Percentiles rank a stretch among this genome's conserved stretches.
Conservation (phyloP, 2,888 invertebrate species). For the Aporophyla nigra region DNA sequence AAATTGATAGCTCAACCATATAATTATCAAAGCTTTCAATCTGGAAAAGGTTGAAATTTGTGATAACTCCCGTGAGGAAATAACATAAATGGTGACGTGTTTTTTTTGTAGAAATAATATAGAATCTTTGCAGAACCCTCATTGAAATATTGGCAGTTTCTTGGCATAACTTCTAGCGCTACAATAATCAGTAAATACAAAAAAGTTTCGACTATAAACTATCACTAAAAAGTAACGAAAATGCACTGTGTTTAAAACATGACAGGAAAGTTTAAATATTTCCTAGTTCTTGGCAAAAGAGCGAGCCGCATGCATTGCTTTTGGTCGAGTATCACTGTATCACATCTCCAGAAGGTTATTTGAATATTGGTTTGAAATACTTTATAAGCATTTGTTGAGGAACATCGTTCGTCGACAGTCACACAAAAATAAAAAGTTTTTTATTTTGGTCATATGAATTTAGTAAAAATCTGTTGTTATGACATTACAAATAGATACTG, state of each 20-base stretch:
- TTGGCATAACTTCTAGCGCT: slow-evolving; percentile 23
- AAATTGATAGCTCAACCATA: neutral
- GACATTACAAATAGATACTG: too few relatives aligned
- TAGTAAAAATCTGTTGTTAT: too few relatives aligned
- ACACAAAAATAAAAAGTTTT: too few relatives aligned
- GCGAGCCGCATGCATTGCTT: slow-evolving; percentile 6
- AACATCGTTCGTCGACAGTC: neutral
- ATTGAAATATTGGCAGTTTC: slow-evolving; percentile 13
- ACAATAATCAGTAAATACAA: slow-evolving; percentile 30
- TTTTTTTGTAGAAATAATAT: neutral
- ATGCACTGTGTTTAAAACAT: slow-evolving; percentile 34
- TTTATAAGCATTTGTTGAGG: neutral
- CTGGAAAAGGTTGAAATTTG: neutral
- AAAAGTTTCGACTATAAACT: slow-evolving; percentile 11
- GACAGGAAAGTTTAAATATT: slow-evolving; percentile 39
- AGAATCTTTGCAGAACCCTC: slow-evolving; percentile 17
- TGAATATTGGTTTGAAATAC: slow-evolving; percentile 31
- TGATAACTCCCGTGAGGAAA: neutral
- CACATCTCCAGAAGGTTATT: slow-evolving; percentile 2
- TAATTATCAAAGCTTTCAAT: neutral
- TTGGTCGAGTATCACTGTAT: slow-evolving; percentile 2
- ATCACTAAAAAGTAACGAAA: slow-evolving; percentile 15
- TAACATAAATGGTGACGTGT: too few relatives aligned
- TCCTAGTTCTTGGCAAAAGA: slow-evolving; percentile 45
- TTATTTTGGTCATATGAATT: too few relatives aligned